A percentile compares a stretch with the other conserved stretches of the same genome.
phyloP scores from a whole-genome alignment of 2,113 vertebrate genomes.

The Gyps fulvus region DNA sequence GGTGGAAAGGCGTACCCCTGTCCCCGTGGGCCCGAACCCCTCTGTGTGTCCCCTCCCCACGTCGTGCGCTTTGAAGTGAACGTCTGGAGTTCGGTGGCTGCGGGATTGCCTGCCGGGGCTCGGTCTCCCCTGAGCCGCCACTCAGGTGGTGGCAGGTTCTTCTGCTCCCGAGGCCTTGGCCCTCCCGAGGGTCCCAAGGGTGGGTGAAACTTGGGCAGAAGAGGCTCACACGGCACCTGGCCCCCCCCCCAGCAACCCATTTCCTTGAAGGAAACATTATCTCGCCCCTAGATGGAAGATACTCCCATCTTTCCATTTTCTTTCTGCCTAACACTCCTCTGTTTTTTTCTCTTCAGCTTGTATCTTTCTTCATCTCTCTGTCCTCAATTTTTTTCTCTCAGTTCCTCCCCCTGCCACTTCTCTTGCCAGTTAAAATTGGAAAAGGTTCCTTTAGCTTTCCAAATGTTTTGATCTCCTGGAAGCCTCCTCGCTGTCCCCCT shows the following conservation, averaged over 20 bases:
- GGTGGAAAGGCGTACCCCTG: constrained; percentile 22
- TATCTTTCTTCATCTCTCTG: background rate
- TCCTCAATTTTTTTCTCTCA: background rate
- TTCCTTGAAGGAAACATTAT: background rate
- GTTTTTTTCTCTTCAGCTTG: background rate
- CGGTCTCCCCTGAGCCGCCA: background rate
- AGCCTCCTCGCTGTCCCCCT: background rate
- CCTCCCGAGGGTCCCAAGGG: background rate
- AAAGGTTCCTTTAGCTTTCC: background rate
- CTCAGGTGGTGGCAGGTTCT: background rate
- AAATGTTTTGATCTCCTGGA: background rate
- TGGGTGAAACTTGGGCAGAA: background rate
- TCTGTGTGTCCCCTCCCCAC: constrained; percentile 6
- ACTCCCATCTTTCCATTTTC: background rate
- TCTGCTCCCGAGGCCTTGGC: background rate
- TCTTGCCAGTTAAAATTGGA: background rate
- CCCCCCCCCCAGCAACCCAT: background rate
- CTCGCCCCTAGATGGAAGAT: background rate
- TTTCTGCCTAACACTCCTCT: background rate
- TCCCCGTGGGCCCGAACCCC: constrained; percentile 32
- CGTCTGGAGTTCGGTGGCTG: constrained; percentile 7
- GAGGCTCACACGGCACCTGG: background rate
- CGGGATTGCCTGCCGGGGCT: background rate
- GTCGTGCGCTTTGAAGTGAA: constrained; percentile 49
- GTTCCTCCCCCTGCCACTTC: background rate